These are phyloP conservation scores for Bettongia penicillata DNA, from an alignment of 2,113 vertebrate genomes.

Conservation along the genomic window DNA sequence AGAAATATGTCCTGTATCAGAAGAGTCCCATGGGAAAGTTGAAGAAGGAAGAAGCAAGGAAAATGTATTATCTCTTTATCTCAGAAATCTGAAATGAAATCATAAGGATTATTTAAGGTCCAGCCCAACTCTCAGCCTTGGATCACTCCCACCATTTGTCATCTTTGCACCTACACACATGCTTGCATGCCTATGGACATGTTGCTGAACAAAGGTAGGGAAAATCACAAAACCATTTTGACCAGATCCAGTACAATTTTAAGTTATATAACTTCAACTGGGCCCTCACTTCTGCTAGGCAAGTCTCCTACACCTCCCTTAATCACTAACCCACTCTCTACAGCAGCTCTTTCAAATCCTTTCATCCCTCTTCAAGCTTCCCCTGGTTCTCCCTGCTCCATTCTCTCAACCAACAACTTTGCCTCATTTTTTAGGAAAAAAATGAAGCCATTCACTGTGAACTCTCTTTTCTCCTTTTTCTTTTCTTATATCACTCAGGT, in stretches of 20 bases:
- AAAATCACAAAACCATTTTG: background rate
- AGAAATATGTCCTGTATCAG: background rate
- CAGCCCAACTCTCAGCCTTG: too few relatives aligned
- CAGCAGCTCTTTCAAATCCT: background rate
- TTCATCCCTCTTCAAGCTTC: background rate
- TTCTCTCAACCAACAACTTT: background rate
- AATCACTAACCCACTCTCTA: background rate
- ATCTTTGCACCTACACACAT: background rate
- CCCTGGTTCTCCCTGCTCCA: background rate
- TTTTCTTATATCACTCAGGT: background rate
- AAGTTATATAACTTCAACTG: background rate
- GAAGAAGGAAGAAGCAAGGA: background rate
- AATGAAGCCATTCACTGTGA: background rate
- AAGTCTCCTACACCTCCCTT: background rate
- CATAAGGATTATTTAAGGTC: background rate
- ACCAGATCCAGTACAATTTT: background rate
- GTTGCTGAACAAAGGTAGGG: background rate
- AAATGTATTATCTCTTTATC: background rate
- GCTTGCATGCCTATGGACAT: too few relatives aligned
- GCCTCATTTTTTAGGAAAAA: background rate
- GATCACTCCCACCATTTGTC: background rate
- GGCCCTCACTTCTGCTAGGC: too few relatives aligned
- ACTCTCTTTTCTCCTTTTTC: background rate
- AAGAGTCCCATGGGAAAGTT: background rate
- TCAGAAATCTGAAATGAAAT: background rate